Evolutionary conservation across 1,140 invertebrate species (phyloP).

Genomic region (Centruroides vittatus): DNA sequence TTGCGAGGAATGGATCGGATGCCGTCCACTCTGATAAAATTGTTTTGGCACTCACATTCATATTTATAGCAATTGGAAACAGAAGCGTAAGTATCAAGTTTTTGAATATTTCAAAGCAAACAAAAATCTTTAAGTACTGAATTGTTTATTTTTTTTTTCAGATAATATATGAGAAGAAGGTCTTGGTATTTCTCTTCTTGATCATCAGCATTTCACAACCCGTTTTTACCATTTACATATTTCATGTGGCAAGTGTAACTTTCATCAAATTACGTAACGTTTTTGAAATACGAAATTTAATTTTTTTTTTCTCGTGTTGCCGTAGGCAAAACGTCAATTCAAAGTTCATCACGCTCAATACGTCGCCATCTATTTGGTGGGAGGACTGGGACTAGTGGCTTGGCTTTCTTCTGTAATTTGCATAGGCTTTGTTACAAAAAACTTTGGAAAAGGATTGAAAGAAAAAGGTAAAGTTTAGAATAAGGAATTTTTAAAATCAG

Average conservation of each 20-base stretch:
- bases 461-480: conserved; percentile 2
- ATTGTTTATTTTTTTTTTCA: background rate
- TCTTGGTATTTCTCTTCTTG: conserved; percentile 5
- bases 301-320: background rate
- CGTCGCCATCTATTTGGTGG: conserved; percentile 5
- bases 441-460: conserved; percentile 12
- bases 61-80: conserved; percentile 5
- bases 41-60: background rate
- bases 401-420: conserved; percentile 1
- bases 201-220: conserved; percentile 7
- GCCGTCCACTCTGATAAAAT: too few relatives aligned
- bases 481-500: too few relatives aligned
- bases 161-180: conserved; percentile 7
- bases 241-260: conserved; percentile 6
- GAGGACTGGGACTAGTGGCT: conserved; percentile 6
- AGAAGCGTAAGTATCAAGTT: conserved; percentile 10
- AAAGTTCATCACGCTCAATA: background rate
- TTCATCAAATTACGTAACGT: background rate
- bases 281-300: background rate
- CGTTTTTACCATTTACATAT: conserved; percentile 7
- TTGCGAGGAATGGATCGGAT: too few relatives aligned
- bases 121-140: too few relatives aligned
- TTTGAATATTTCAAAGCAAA: background rate
- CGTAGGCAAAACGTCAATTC: background rate
- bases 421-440: conserved; percentile 1